Base-by-base conservation (phyloP, 64 coral and sea anemone species). In the Trachythela sp. region DNA sequence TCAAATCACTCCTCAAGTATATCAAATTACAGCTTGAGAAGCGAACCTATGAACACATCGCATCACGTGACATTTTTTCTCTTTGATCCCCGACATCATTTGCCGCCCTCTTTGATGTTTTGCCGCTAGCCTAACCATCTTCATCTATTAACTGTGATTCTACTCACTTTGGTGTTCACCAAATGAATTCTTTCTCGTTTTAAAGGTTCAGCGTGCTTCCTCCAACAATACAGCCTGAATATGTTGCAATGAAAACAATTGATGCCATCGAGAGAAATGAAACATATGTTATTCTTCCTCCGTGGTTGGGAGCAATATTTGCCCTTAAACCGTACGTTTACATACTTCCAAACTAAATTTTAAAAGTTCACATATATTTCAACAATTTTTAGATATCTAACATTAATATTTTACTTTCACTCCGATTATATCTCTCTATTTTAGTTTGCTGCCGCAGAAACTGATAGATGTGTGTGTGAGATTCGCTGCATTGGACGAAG, bases 181-280 rank as follows among this genome's bases (percentile, higher is more conserved):
- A n/a, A n/a, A n/a, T n/a, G n/a, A n/a, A n/a, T n/a, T n/a, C n/a
- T n/a, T n/a, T n/a, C n/a, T n/a, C n/a, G 42, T 88, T 94, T 40
- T 45, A 64, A 8, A 89, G 92, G 11, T 91, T 94, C 1, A 32
- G 75, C 40, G 52, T 40, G 0, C 76, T 94, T 36, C 83, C 85
- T 6, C 92, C 75, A 39, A 80, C 75, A 0, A 30, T 80, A 1
- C 26, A 15, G 30, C 33, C 92, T 67, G 85, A 94, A 58, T 90
- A 87, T 85, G 86, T 87, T 32, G 92, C 92, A 52, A 34, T 29
- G 0, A 91, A 84, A 41, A 70, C 88, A n/a, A 75, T 94, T 3
- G 92, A 94, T 87, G 92, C 89, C 27, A 91, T 94, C 22, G 71
- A 91, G 80, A 90, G 37, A 17, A 94, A 94, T 40, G 45, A 88